Evolutionary conservation across 1,140 invertebrate genomes (phyloP).

Genomic region (Hirudo medicinalis): DNA sequence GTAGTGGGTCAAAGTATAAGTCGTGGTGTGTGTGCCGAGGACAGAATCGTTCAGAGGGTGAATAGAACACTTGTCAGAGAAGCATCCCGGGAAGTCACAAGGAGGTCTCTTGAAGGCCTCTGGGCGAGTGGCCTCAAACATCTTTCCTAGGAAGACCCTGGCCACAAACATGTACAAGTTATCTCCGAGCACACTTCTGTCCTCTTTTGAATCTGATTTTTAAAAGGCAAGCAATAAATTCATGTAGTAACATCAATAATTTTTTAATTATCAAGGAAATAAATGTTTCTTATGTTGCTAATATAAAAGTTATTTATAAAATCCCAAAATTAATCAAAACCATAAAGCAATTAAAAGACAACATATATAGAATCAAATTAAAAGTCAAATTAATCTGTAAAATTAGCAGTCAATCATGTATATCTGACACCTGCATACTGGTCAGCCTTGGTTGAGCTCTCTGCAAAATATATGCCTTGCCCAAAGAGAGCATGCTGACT

Average conservation of each 20-base stretch:
- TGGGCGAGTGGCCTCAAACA: not conserved
- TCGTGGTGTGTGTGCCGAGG: slow-evolving; percentile 1
- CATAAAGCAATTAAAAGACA: not conserved
- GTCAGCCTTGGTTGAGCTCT: slow-evolving; percentile 30
- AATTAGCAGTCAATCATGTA: not conserved
- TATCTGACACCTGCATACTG: slow-evolving; percentile 27
- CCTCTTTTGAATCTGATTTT: slow-evolving; percentile 2
- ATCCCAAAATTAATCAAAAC: not conserved
- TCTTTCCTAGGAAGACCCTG: slow-evolving; percentile 10
- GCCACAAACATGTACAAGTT: slow-evolving; percentile 12
- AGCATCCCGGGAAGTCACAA: not conserved
- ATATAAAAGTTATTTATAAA: not conserved
- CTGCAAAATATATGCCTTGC: slow-evolving; percentile 26
- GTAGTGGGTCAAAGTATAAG: not conserved
- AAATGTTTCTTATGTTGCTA: not conserved
- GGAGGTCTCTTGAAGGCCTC: slow-evolving; percentile 14
- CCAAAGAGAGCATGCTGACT: slow-evolving; percentile 26
- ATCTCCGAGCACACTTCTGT: not conserved
- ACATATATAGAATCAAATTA: not conserved
- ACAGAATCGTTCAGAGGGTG: slow-evolving; percentile 4
- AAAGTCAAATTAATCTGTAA: not conserved
- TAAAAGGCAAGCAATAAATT: not conserved
- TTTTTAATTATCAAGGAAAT: not conserved
- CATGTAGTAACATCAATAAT: not conserved
- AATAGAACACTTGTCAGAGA: not conserved